Evolutionary conservation across 2,113 vertebrate genomes (phyloP), one percentile per base, ranked within the genome.

Genomic region (Perca schrenkii): DNA sequence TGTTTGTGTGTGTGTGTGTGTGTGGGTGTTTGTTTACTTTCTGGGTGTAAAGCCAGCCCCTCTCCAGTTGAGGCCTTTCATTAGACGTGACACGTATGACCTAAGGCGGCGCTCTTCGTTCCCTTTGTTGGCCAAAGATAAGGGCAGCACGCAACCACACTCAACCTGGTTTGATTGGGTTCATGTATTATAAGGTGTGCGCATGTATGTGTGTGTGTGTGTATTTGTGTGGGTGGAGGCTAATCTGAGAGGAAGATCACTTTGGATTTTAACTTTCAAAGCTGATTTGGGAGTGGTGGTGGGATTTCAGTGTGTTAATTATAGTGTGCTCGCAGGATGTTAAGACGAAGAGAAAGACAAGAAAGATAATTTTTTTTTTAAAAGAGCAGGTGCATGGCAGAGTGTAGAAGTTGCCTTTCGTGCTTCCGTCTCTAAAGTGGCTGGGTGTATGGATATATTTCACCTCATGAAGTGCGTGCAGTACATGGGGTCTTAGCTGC

Each of bases 71-170:
- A 58, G 69, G 74, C 47, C 57, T 79, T 88, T 91, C 86, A 91
- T 93, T 81, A 80, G 78, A 90, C 77, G 64, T 76, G 90, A 88
- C 87, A 71, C 34, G 52, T 25, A 2, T 82, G 85, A 87, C 91
- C 89, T 63, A 28, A 82, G 86, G 91, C 75, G n/a, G 31, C 4
- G 56, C 64, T 70, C 83, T 88, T 57, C 17, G 0, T 77, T 68
- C 52, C 73, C 79, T 77, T 86, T 81, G 83, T 83, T 67, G 72
- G 53, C 22, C 22, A 52, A 56, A 47, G 72, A 85, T 90, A 67
- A 68, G 86, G 17, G 54, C 49, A 8, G 61, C 31, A 56, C 72
- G 70, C 70, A 77, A 80, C 78, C 71, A 73, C 46, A 25, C 60
- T 15, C 2, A 75, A 74, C 63, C 62, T n/a, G 22, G 17, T 53